Conservation (phyloP, 2,113 vertebrate genomes). For the Gasterosteus aculeatus region DNA sequence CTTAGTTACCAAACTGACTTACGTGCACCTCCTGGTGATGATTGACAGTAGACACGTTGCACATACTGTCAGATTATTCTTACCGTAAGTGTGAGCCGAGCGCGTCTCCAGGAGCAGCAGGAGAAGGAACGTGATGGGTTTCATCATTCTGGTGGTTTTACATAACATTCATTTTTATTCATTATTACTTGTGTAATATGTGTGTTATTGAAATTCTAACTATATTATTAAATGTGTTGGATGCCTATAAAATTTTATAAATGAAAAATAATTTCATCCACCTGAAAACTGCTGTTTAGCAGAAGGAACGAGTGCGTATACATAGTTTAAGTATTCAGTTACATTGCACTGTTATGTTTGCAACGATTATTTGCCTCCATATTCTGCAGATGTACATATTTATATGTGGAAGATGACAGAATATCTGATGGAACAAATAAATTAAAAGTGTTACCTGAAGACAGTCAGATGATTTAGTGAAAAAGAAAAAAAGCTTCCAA, state of each 20-base stretch:
- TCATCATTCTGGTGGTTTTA: constrained; percentile 6
- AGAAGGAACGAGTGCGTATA: not conserved
- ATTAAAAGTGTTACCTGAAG: constrained; percentile 2
- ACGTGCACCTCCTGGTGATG: not conserved
- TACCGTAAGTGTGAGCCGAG: not conserved
- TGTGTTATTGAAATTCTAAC: not conserved
- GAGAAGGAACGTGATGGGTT: not conserved
- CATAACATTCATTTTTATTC: not conserved
- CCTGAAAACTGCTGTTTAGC: not conserved
- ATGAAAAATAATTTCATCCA: not conserved
- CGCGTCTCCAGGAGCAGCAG: constrained; percentile 11
- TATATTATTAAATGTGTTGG: not conserved
- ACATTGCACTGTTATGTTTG: not conserved
- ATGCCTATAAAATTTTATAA: not conserved
- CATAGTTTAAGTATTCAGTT: not conserved
- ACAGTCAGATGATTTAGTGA: not conserved
- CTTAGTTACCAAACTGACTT: not conserved
- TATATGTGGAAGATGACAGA: too few relatives aligned
- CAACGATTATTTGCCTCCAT: not conserved
- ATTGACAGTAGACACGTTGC: too few relatives aligned
- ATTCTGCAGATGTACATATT: not conserved
- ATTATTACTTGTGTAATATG: not conserved
- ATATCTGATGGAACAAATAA: too few relatives aligned
- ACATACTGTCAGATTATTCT: not conserved
- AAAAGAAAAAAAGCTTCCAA: not conserved